Evolutionary conservation across 2,888 invertebrate genomes (phyloP).

Genomic region (Orchestes rusci): DNA sequence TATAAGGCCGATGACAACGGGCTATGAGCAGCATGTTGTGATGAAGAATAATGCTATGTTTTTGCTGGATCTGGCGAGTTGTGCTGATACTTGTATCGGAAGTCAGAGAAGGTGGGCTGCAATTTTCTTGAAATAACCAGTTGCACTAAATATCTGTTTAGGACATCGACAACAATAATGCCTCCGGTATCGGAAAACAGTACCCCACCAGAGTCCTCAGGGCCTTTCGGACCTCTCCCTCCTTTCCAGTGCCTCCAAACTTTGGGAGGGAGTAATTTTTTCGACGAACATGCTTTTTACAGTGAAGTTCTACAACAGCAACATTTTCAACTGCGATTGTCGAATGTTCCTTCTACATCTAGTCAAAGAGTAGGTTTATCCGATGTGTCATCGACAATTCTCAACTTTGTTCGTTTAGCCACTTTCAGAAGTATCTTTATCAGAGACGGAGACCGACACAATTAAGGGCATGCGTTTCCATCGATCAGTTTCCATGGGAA

Average conservation of each 20-base stretch:
- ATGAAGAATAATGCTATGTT: conserved; percentile 95
- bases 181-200: conserved; percentile 52
- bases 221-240: conserved; percentile 50
- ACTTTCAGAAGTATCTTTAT: conserved; percentile 49
- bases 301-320: conserved; percentile 45
- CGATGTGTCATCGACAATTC: no score
- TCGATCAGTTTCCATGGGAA: conserved; percentile 83
- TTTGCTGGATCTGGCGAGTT: conserved; percentile 79
- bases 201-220: conserved; percentile 48
- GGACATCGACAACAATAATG: conserved; percentile 41
- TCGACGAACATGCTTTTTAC: conserved; percentile 40
- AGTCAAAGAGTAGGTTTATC: conserved; percentile 44
- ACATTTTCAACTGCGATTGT: conserved; percentile 40
- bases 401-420: conserved; percentile 42
- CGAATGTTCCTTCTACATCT: conserved; percentile 32
- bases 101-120: conserved; percentile 30
- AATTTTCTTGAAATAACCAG: no score
- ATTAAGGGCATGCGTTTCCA: conserved; percentile 61
- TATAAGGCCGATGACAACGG: conserved; percentile 25
- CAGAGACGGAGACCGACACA: conserved; percentile 49
- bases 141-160: no score
- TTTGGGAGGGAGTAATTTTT: conserved; percentile 41
- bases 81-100: conserved; percentile 48
- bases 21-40: conserved; percentile 51
- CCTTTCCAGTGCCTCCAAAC: conserved; percentile 56